Percentiles rank a stretch among this genome's conserved stretches.
Evolutionary conservation across 2,888 invertebrate genomes (phyloP).

Genomic region (Melikaiella ostensackeni): DNA sequence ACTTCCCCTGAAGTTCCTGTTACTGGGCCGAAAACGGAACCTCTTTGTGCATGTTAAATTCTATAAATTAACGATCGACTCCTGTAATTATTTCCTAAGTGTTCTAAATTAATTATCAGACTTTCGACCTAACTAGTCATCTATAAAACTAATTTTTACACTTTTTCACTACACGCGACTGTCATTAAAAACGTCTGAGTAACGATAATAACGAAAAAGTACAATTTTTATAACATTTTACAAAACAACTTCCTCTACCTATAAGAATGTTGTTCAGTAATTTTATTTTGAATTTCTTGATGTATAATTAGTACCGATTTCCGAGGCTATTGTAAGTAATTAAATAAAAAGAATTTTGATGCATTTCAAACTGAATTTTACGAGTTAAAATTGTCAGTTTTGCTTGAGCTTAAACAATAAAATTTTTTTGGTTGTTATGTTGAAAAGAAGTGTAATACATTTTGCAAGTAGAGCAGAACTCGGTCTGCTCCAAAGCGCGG

Average conservation of each 20-base stretch:
- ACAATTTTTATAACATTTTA: no score
- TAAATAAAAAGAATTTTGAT: no score
- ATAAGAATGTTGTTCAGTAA: no score
- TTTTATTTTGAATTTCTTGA: no score
- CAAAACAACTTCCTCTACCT: no score
- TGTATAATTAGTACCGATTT: no score
- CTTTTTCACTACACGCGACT: background rate
- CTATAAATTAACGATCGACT: background rate
- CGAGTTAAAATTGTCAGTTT: no score
- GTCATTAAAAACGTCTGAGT: no score
- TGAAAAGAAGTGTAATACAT: background rate
- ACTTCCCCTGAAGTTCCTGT: no score
- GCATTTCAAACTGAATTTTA: no score
- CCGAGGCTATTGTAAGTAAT: no score
- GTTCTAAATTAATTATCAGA: background rate
- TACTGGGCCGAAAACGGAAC: background rate
- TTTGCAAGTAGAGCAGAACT: constrained; percentile 27
- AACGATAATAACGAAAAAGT: no score
- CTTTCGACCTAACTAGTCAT: background rate
- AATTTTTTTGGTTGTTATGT: background rate
- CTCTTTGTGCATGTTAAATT: background rate
- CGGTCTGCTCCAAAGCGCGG: constrained; percentile 7
- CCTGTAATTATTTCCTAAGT: background rate
- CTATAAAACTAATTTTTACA: background rate
- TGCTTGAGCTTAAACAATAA: background rate